A percentile compares a stretch with the other conserved stretches of the same genome.
These are phyloP conservation scores for Potamilus streckersoni DNA, from an alignment of 1,140 invertebrate species.

Conservation along the genomic window DNA sequence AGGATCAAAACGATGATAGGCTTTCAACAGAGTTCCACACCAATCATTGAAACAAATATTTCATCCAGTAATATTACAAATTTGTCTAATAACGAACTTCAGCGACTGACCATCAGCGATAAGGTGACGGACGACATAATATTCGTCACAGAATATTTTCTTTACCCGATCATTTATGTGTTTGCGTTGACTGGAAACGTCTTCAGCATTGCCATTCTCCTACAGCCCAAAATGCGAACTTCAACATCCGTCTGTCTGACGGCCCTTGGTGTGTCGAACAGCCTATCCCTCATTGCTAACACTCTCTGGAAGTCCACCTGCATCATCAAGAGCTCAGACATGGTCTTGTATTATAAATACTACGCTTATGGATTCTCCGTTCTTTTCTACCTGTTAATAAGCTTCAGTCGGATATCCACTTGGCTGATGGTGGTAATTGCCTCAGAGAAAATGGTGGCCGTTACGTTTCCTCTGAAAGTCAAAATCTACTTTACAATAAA, in stretches of 20 bases:
- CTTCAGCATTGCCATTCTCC: constrained; percentile 13
- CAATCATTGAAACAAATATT: too few relatives aligned
- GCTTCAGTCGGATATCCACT: constrained; percentile 18
- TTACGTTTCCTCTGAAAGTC: constrained; percentile 25
- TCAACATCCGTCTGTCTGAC: constrained; percentile 12
- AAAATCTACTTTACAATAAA: neutral
- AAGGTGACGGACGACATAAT: neutral
- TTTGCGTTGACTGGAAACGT: constrained; percentile 16
- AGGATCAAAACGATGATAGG: too few relatives aligned
- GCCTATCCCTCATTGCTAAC: constrained; percentile 11
- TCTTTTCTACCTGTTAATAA: constrained; percentile 16
- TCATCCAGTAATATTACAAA: too few relatives aligned
- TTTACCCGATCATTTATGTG: constrained; percentile 18
- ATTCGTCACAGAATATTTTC: neutral
- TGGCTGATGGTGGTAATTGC: constrained; percentile 26
- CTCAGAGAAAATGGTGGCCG: constrained; percentile 22
- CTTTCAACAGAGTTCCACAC: too few relatives aligned
- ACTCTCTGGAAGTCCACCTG: constrained; percentile 17
- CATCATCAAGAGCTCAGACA: constrained; percentile 22
- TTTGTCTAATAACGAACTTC: too few relatives aligned
- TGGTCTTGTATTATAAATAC: neutral
- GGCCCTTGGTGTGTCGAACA: constrained; percentile 18
- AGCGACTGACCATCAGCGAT: too few relatives aligned
- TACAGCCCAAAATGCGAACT: neutral
- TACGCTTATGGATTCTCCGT: neutral